Evolutionary conservation across 2,113 vertebrate species (phyloP), one percentile per base, ranked within the genome.

Genomic region (Fulica atra): DNA sequence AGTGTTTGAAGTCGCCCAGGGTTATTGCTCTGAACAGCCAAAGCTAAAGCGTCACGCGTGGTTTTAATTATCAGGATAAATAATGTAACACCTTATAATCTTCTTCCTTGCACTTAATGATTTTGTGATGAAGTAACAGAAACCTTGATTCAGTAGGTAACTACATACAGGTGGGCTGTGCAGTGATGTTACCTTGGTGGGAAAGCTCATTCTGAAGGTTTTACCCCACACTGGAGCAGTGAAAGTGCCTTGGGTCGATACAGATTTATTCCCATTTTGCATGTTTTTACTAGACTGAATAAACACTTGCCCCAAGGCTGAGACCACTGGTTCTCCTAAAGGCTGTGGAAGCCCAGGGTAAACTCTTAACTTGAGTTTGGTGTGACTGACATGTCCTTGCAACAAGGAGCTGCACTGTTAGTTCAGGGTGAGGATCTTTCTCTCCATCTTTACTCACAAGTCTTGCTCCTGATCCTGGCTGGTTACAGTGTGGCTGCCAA

Each of bases 261-360:
- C 94, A 95, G 96, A 96, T 96, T 98, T 97, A 97, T 95, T 97
- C 93, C 92, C 94, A 90, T 93, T 98, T 97, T 97, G 95, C 71
- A 92, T 98, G 97, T 97, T 98, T 98, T 98, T 96, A 97, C 97
- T 98, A 93, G 97, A 93, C 96, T 98, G 97, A 97, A 98, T 98
- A 98, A 99, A 99, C 96, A 98, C 96, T 96, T 97, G 95, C 57
- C 64, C 78, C 44, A 94, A 65, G 80, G 84, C 86, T 71, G 91
- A 95, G 93, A 96, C 81, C 92, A 88, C 84, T 71, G 91, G 35
- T 73, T 86, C 92, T 89, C 88, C 93, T 90, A 44, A 79, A 88
- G 93, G 95, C 86, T 85, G 82, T 40, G 76, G 93, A 96, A 93
- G 92, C 70, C 85, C 29, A 72, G 93, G 86, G 78, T 79, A 64